Evolutionary conservation across 1,140 invertebrate genomes (phyloP).

Genomic region (Drosophila nebulosa): DNA sequence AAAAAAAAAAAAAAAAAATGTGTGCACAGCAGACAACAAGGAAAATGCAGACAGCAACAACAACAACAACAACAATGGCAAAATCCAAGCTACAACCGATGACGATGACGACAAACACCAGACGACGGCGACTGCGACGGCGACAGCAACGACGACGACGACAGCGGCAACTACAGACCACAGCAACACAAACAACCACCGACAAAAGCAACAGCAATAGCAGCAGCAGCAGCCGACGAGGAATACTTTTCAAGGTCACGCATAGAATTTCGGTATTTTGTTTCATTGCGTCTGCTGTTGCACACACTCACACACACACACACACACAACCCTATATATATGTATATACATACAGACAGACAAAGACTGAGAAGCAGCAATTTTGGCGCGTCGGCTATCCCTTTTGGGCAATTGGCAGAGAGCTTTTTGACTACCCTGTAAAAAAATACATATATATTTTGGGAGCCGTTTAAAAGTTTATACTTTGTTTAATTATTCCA

Average conservation of each 20-base stretch:
- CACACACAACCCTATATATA: neutral
- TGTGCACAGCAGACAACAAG: conserved; percentile 71
- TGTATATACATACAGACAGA: neutral
- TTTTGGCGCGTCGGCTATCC: conserved; percentile 40
- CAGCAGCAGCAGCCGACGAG: conserved; percentile 44
- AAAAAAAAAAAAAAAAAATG: conserved; percentile 37
- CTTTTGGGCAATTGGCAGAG: conserved; percentile 53
- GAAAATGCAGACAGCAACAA: conserved; percentile 74
- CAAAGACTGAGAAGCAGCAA: conserved; percentile 1
- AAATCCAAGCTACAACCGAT: conserved; percentile 1
- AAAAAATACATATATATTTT: too few relatives aligned
- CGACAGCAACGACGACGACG: conserved; percentile 38
- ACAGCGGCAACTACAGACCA: conserved; percentile 18
- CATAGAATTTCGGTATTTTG: conserved; percentile 79
- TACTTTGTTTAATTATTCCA: neutral
- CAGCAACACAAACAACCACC: conserved; percentile 67
- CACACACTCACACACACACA: conserved; percentile 44
- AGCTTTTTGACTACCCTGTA: conserved; percentile 51
- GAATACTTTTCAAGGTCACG: conserved; percentile 79
- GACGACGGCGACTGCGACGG: conserved; percentile 29
- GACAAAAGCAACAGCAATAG: conserved; percentile 41
- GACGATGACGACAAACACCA: conserved; percentile 39
- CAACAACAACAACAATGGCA: conserved; percentile 41
- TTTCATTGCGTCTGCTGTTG: conserved; percentile 73
- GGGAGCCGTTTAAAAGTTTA: neutral